phyloP scores from a whole-genome alignment of 2,113 vertebrate species.

The Syngnathus floridae region DNA sequence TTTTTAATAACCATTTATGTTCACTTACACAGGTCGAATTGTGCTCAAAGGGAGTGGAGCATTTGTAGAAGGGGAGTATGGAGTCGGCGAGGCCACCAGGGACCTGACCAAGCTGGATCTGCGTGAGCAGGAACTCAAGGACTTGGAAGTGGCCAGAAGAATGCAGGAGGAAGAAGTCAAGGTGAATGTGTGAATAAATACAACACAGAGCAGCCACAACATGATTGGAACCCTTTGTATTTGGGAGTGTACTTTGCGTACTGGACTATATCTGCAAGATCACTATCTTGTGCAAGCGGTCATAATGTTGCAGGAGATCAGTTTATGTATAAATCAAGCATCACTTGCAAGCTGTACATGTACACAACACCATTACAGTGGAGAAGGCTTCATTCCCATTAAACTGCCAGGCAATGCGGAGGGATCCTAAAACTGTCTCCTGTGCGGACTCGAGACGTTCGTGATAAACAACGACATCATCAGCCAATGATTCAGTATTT shows the following conservation, averaged over 20 bases:
- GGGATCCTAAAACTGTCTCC: background rate
- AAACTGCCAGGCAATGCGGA: background rate
- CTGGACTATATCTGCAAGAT: background rate
- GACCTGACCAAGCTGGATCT: constrained; percentile 61
- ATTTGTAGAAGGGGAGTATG: constrained; percentile 51
- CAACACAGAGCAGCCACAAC: background rate
- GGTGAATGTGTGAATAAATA: constrained; percentile 57
- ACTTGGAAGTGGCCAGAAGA: constrained; percentile 87
- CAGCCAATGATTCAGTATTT: background rate
- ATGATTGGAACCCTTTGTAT: background rate
- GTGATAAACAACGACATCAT: background rate
- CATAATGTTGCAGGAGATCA: background rate
- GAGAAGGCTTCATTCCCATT: background rate
- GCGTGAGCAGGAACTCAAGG: constrained; percentile 77
- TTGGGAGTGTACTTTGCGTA: background rate
- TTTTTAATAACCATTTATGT: background rate
- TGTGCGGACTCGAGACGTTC: background rate
- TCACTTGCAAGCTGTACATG: background rate
- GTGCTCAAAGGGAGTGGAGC: constrained; percentile 45
- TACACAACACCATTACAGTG: background rate
- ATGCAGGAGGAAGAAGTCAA: constrained; percentile 89
- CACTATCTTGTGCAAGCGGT: background rate
- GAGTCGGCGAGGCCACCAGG: constrained; percentile 66
- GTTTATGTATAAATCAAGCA: background rate
- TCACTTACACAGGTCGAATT: constrained; percentile 50